Evolutionary conservation across 2,888 invertebrate genomes (phyloP).

Genomic region (Muschampia plurimacula): DNA sequence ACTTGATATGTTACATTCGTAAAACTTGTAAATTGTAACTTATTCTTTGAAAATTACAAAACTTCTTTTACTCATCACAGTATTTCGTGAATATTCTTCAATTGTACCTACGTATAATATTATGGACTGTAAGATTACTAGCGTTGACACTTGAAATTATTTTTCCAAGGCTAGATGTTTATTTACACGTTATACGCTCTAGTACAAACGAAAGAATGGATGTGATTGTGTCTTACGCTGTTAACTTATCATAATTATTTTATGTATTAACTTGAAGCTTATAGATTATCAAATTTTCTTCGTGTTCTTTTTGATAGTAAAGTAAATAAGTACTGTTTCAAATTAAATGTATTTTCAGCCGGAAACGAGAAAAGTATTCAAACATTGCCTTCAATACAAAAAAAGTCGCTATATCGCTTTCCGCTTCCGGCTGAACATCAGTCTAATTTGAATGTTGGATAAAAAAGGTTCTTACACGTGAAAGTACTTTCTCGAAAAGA

Average conservation of each 20-base stretch:
- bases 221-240: slow-evolving; percentile 62
- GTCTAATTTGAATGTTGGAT: background rate
- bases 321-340: background rate
- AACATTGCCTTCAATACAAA: background rate
- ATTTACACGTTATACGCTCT: slow-evolving; percentile 57
- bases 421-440: background rate
- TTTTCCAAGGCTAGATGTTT: slow-evolving; percentile 49
- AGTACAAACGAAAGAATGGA: slow-evolving; percentile 62
- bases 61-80: slow-evolving; percentile 41
- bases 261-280: slow-evolving; percentile 38
- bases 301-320: background rate
- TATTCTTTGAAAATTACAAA: slow-evolving; percentile 7
- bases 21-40: slow-evolving; percentile 18
- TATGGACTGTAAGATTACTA: slow-evolving; percentile 32
- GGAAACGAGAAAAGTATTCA: background rate
- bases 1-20: background rate
- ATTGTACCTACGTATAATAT: slow-evolving; percentile 17
- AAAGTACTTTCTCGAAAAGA: background rate
- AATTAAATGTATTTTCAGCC: background rate
- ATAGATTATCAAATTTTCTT: background rate
- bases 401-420: background rate
- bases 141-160: slow-evolving; percentile 39
- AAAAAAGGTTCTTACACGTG: background rate
- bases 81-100: slow-evolving; percentile 41
- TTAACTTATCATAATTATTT: slow-evolving; percentile 43